Conservation (phyloP, 2,113 vertebrate genomes). For the Probosciger aterrimus region DNA sequence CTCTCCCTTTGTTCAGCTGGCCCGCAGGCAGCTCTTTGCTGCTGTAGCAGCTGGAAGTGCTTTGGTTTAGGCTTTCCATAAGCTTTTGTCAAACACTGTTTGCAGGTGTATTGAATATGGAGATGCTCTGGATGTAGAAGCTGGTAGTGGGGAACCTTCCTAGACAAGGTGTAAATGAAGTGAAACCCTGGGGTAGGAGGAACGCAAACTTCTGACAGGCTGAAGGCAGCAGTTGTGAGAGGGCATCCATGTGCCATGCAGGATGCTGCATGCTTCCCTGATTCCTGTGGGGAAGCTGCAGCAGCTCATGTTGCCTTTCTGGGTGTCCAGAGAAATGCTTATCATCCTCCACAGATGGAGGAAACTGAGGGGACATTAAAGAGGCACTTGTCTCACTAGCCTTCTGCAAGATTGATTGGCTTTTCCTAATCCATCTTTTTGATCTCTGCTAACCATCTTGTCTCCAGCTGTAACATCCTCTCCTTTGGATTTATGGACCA, state of each 20-base stretch:
- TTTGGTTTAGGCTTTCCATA: not conserved
- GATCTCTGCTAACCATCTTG: slow-evolving; percentile 62
- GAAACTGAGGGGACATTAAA: not conserved
- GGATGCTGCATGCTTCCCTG: not conserved
- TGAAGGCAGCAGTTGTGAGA: not conserved
- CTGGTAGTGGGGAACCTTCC: not conserved
- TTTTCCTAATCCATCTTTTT: slow-evolving; percentile 60
- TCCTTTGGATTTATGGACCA: slow-evolving; percentile 38
- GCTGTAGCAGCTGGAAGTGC: not conserved
- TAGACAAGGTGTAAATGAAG: not conserved
- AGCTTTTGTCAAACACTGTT: not conserved
- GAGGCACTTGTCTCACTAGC: slow-evolving; percentile 21
- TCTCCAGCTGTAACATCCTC: slow-evolving; percentile 59
- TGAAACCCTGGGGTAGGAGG: not conserved
- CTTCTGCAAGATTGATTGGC: slow-evolving; percentile 50
- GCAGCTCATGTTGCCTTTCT: not conserved
- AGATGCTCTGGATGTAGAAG: rapidly evolving
- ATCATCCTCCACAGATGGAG: slow-evolving; percentile 32
- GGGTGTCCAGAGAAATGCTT: slow-evolving; percentile 3
- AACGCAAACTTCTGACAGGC: not conserved
- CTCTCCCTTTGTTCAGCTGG: not conserved
- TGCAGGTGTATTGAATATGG: not conserved
- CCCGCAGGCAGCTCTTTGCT: not conserved
- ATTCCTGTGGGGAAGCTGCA: not conserved
- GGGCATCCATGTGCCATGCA: rapidly evolving